These are phyloP conservation scores for Sitobion miscanthi DNA, from an alignment of 1,140 invertebrate species.

Conservation along the genomic window DNA sequence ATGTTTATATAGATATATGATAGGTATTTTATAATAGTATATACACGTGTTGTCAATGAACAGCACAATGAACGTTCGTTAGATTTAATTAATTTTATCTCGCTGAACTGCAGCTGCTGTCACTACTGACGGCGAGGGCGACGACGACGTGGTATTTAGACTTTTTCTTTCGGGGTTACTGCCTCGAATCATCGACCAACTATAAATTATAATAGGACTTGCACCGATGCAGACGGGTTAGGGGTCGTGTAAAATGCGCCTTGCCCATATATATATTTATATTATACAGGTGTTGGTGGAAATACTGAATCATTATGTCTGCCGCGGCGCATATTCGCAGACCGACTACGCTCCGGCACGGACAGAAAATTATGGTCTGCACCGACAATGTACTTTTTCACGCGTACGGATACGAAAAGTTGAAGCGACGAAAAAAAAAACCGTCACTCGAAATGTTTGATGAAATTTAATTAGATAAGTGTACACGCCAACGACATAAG, in stretches of 20 bases:
- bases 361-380: not conserved
- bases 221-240: not conserved
- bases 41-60: not conserved
- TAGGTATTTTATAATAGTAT: not conserved
- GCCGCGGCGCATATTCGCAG: not conserved
- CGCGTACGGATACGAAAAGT: not conserved
- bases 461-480: not conserved
- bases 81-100: constrained; percentile 27
- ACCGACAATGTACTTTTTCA: not conserved
- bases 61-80: not conserved
- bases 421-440: not conserved
- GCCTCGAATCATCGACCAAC: not conserved
- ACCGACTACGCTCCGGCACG: not conserved
- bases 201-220: not conserved
- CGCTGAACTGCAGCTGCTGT: not conserved
- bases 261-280: not conserved
- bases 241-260: not conserved
- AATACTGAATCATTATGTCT: constrained; percentile 2
- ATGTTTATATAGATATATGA: not conserved
- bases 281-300: not conserved
- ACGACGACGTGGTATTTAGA: not conserved
- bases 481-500: no score
- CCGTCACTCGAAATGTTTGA: no score
- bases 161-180: not conserved
- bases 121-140: not conserved